Conservation (phyloP, 2,113 vertebrate species). For the Oryzias javanicus region DNA sequence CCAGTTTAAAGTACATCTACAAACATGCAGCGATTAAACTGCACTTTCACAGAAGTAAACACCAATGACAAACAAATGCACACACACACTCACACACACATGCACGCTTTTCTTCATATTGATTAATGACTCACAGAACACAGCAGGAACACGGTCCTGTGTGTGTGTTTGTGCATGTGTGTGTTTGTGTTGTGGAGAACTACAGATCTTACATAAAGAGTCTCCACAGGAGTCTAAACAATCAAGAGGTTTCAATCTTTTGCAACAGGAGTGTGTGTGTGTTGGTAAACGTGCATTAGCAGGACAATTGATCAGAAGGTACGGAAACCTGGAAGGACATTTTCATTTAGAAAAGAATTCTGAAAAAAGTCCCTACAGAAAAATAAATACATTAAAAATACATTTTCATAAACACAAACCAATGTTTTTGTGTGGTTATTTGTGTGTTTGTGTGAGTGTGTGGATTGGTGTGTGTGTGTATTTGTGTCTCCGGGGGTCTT, state of each 20-base stretch:
- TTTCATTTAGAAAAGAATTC: no score
- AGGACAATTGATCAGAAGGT: no score
- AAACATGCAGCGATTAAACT: not conserved
- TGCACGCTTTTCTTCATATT: constrained; percentile 38
- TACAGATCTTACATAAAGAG: not conserved
- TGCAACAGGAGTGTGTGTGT: no score
- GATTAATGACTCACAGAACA: constrained; percentile 69
- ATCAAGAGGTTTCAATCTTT: no score
- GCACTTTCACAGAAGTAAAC: not conserved
- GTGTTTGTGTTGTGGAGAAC: not conserved
- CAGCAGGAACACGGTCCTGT: constrained; percentile 34
- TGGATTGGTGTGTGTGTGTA: not conserved
- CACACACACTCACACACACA: constrained; percentile 1
- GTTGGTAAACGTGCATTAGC: not conserved
- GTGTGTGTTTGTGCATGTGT: constrained; percentile 12
- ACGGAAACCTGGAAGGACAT: no score
- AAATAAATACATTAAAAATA: no score
- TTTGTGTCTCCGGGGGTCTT: no score
- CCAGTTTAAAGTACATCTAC: not conserved
- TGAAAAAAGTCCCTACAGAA: no score
- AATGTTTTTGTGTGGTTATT: not conserved
- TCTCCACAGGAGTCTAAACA: no score
- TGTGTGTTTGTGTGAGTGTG: constrained; percentile 9
- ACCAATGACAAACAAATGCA: not conserved
- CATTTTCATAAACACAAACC: no score